Conservation (phyloP, 1,140 invertebrate genomes). For the Orussus abietinus region DNA sequence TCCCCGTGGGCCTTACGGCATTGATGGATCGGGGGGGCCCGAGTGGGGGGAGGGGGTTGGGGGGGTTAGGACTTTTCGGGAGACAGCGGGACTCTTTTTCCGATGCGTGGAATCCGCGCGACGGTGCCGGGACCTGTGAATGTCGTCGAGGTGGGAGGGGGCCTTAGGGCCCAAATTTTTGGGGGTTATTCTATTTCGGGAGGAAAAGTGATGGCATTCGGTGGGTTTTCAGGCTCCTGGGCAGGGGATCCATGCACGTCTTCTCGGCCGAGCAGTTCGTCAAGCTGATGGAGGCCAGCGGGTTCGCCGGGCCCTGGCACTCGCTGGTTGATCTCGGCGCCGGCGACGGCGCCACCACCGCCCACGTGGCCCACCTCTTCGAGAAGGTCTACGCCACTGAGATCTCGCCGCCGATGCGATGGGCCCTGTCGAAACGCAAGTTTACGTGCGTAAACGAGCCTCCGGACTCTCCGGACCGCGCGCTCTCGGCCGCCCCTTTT, state of each 20-base stretch:
- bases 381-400: conserved; percentile 77
- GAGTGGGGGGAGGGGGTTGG: too few species aligned
- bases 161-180: too few species aligned
- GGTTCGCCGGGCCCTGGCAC: conserved; percentile 46
- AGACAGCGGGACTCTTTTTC: too few species aligned
- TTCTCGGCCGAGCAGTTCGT: conserved; percentile 75
- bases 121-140: too few species aligned
- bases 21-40: not conserved
- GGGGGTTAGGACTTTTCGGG: too few species aligned
- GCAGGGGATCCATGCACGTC: conserved; percentile 90
- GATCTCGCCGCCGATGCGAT: conserved; percentile 78
- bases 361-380: conserved; percentile 70
- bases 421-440: conserved; percentile 65
- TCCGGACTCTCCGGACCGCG: too few species aligned
- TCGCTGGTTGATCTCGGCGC: conserved; percentile 82
- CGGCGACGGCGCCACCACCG: conserved; percentile 85
- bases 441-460: conserved; percentile 75
- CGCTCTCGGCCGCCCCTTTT: too few species aligned
- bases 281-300: conserved; percentile 57
- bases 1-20: conserved; percentile 1
- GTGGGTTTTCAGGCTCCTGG: conserved; percentile 73
- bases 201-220: too few species aligned
- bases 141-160: too few species aligned
- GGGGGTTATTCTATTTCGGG: too few species aligned
- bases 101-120: too few species aligned